phyloP scores from a whole-genome alignment of 2,797 vertebrate species.

The Lophius americanus region DNA sequence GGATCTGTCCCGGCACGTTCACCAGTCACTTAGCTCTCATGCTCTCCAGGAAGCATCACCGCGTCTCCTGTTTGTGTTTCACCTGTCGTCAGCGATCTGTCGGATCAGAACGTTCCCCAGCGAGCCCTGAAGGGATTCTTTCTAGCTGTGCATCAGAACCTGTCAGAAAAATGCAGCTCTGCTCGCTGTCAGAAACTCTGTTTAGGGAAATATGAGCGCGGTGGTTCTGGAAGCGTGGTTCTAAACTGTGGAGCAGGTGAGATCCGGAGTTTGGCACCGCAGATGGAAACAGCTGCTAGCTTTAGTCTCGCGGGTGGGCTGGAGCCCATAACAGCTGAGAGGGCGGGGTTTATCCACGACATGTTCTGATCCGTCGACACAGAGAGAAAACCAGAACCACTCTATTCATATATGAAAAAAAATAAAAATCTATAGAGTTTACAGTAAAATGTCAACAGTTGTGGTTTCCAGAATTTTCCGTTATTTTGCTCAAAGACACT shows the following conservation, averaged over 20 bases:
- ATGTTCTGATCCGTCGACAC: too few species aligned
- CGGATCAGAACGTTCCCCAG: constrained; percentile 38
- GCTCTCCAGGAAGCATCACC: background rate
- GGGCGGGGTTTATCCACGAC: too few species aligned
- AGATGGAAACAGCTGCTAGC: constrained; percentile 22
- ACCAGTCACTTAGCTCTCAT: constrained; percentile 3
- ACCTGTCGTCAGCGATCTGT: constrained; percentile 25
- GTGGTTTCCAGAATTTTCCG: too few species aligned
- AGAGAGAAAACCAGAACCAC: too few species aligned
- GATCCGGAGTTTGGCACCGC: constrained; percentile 22
- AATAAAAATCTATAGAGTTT: too few species aligned
- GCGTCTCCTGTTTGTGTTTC: constrained; percentile 12
- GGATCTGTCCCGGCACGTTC: background rate
- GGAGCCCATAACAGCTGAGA: too few species aligned
- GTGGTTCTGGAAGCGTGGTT: constrained; percentile 16
- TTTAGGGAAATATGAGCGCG: constrained; percentile 17
- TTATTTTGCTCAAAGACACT: too few species aligned
- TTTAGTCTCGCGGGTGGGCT: constrained; percentile 2
- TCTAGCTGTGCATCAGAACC: constrained; percentile 20
- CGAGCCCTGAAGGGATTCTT: constrained; percentile 46
- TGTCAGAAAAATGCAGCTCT: constrained; percentile 21
- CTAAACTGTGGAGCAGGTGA: constrained; percentile 32
- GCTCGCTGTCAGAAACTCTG: constrained; percentile 35
- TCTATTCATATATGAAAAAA: too few species aligned
- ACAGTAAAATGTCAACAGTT: too few species aligned